Percentiles rank a stretch among this genome's conserved stretches.
Conservation (phyloP, 2,113 vertebrate genomes). For the Pituophis catenifer region DNA sequence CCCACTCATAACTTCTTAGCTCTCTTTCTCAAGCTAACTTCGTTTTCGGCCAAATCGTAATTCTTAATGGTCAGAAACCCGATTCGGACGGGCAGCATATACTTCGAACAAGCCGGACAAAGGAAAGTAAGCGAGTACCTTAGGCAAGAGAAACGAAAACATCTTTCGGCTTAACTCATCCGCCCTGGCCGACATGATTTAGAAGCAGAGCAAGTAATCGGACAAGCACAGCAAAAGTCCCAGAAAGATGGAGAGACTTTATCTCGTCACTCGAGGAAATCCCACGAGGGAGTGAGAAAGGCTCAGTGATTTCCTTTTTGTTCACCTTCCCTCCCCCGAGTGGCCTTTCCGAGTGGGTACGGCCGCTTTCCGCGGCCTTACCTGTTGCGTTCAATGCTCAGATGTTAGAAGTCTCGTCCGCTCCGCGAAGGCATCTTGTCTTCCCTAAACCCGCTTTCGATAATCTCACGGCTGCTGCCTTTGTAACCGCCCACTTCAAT, state of each 20-base stretch:
- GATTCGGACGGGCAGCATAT: neutral
- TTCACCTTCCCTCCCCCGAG: neutral
- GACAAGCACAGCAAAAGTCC: neutral
- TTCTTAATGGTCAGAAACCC: neutral
- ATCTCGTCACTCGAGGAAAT: neutral
- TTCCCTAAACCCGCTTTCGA: too few relatives aligned
- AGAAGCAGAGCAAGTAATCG: too few relatives aligned
- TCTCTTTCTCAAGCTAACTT: neutral
- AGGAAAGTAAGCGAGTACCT: neutral
- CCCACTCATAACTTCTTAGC: too few relatives aligned
- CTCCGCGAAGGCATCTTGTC: neutral
- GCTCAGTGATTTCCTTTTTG: neutral
- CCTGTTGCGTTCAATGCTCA: neutral
- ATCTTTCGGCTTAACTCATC: neutral
- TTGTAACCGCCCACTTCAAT: slow-evolving; percentile 3
- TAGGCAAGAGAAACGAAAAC: neutral
- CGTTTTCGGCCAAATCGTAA: neutral
- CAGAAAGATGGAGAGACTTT: neutral
- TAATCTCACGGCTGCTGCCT: neutral
- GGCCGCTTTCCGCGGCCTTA: neutral
- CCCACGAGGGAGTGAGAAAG: neutral
- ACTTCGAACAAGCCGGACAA: neutral
- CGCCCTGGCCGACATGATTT: neutral
- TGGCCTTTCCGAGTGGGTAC: neutral
- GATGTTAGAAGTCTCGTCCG: neutral